phyloP scores from a whole-genome alignment of 2,888 invertebrate genomes.

The Eupithecia dodoneata region DNA sequence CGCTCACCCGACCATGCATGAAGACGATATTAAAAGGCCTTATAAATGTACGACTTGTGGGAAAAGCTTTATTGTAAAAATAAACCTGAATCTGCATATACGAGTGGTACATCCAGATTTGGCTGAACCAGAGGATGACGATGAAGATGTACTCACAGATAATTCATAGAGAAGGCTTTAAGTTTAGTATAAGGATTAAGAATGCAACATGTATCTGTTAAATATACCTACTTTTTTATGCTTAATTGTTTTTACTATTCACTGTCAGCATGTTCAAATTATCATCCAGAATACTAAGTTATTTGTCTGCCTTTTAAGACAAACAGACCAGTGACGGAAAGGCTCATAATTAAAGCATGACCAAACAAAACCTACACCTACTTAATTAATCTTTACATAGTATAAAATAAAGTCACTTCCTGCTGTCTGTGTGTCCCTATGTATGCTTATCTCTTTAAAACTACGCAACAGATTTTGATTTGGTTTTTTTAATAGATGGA shows the following conservation, averaged over 20 bases:
- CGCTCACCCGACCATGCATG: constrained; percentile 68
- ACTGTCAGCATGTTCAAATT: neutral
- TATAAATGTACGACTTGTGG: constrained; percentile 78
- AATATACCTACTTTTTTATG: constrained; percentile 73
- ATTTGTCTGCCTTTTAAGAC: too few relatives aligned
- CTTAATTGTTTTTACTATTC: constrained; percentile 45
- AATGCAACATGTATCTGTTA: constrained; percentile 65
- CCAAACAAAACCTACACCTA: too few relatives aligned
- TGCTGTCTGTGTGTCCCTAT: too few relatives aligned
- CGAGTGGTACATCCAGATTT: constrained; percentile 78
- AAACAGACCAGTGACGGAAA: too few relatives aligned
- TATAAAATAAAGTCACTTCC: too few relatives aligned
- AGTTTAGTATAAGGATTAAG: constrained; percentile 32
- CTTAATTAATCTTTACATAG: too few relatives aligned
- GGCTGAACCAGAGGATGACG: constrained; percentile 77
- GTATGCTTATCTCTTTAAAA: too few relatives aligned
- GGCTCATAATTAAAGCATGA: too few relatives aligned
- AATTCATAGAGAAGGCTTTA: constrained; percentile 65
- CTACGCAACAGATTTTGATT: too few relatives aligned
- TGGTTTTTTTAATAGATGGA: too few relatives aligned
- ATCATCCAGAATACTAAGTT: neutral
- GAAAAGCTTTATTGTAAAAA: constrained; percentile 78
- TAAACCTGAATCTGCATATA: constrained; percentile 77
- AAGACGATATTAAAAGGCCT: constrained; percentile 77
- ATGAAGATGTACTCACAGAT: constrained; percentile 79